Evolutionary conservation across 2,113 vertebrate species (phyloP), one percentile per base, ranked within the genome.

Genomic region (Rissa tridactyla): DNA sequence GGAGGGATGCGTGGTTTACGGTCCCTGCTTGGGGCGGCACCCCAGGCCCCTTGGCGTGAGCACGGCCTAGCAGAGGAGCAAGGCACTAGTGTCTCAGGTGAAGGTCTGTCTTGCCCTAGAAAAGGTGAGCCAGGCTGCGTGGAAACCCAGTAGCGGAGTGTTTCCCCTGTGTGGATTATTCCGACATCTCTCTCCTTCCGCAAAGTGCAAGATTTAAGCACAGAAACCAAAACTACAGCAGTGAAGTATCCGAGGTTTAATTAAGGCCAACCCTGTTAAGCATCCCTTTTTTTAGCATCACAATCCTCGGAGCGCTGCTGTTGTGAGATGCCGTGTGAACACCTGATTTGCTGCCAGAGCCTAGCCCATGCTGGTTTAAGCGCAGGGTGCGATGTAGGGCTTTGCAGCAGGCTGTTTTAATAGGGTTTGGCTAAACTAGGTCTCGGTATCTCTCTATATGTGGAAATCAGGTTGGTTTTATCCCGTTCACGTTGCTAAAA

Each of bases 381-480:
- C 3, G 22, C 87, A 61, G 62, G 85, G 62, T 49, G 82, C 25
- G 90, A 88, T 81, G 85, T 5, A 62, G 83, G 60, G 76, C 88
- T 88, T 80, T 69, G 78, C 32, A 4, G 92, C 66, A 90, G 92
- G 73, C 79, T 93, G 36, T 60, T 86, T 52, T 60, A 75, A 88
- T 72, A 73, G 77, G 57, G 76, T 87, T 94, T 2, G 0, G 34
- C 83, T 89, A 78, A 96, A 92, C 49, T 70, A 81, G 90, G 90
- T 75, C 93, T 96, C 9, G 2, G 30, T 70, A 60, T 66, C 58
- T 30, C 46, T 73, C 92, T 96, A 62, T 70, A 86, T 88, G 92
- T 57, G 88, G 96, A 96, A 96, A 96, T 66, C 46, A 30, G 95
- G 96, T 86, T 42, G 42, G 79, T 64, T 96, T 97, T 94, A 90